A percentile compares a stretch with the other conserved stretches of the same genome.
Conservation (phyloP, 2,113 vertebrate species). For the Tricholaema leucomelas region DNA sequence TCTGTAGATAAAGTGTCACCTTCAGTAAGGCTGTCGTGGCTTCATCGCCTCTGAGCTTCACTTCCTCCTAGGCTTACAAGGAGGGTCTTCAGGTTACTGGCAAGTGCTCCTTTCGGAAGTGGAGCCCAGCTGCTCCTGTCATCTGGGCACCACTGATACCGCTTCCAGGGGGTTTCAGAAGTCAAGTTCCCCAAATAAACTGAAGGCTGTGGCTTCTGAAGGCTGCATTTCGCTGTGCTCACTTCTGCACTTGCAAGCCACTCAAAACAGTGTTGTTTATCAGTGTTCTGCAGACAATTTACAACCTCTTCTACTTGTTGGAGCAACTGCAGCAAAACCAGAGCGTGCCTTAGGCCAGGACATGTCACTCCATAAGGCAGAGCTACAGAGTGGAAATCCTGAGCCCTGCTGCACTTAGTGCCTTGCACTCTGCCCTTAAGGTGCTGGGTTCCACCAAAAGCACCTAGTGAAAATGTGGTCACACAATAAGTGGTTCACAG, state of each 20-base stretch:
- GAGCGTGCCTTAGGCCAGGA: not conserved
- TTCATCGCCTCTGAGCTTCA: not conserved
- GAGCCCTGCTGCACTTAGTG: not conserved
- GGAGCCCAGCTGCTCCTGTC: constrained; percentile 3
- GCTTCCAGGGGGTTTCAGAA: not conserved
- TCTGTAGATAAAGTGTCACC: not conserved
- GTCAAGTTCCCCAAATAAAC: not conserved
- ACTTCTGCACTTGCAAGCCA: not conserved
- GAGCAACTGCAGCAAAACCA: not conserved
- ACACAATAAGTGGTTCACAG: not conserved
- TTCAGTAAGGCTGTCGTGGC: not conserved
- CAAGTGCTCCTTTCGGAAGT: not conserved
- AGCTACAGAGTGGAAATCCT: not conserved
- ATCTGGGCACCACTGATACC: not conserved
- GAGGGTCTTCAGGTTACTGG: constrained; percentile 17
- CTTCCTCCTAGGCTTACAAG: constrained; percentile 25
- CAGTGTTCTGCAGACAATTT: not conserved
- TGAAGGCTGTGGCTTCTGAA: not conserved
- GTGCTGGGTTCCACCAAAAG: not conserved
- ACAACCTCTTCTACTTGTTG: not conserved
- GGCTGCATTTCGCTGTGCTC: not conserved
- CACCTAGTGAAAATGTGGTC: not conserved
- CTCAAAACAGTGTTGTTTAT: not conserved
- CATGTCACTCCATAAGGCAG: fast-evolving
- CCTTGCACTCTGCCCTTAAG: fast-evolving